Evolutionary conservation across 2,113 vertebrate genomes (phyloP), one percentile per base, ranked within the genome.

Genomic region (Ellobius talpinus): DNA sequence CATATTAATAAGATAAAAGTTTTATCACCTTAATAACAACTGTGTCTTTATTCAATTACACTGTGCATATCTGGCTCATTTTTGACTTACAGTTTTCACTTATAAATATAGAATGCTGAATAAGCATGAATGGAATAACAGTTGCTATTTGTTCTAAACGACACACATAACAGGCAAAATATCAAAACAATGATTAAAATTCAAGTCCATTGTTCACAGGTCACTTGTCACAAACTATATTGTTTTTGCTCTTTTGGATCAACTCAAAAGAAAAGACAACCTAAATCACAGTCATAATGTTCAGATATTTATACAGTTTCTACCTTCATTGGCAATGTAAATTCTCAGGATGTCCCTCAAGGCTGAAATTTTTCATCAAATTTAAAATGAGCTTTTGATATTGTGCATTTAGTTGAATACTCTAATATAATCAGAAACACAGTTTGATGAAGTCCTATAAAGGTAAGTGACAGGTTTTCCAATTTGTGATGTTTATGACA

Each of bases 351-450:
- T 95, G 39, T 97, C 87, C 65, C 65, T 7, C 23, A 42, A 8
- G 13, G 14, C 1, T 97, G n/a, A n/a, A 97, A 96, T 98, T 98
- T 98, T 16, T 97, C 81, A 97, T 70, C 89, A 95, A 70, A 90
- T 93, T 97, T 17, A 96, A 96, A 97, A 95, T 73, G 76, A 7
- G 0, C 52, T 98, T 98, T 52, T 97, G 91, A 97, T 93, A 97
- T 45, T 85, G 85, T 96, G 65, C 81, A 93, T 91, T 97, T 98
- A 81, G 95, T 97, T 97, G 97, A 98, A 61, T 96, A 97, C 47
- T 90, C 39, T 98, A 97, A 97, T 95, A 45, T 29, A 97, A 73
- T 97, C 97, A 97, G 50, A 93, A 24, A 29, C 72, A 58, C 2
- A 66, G 12, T 93, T 92, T 63, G 66, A 88, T 0, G 0, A 90